These are phyloP conservation scores for Megaceryle torquata DNA, from an alignment of 2,113 vertebrate genomes.

Conservation along the genomic window DNA sequence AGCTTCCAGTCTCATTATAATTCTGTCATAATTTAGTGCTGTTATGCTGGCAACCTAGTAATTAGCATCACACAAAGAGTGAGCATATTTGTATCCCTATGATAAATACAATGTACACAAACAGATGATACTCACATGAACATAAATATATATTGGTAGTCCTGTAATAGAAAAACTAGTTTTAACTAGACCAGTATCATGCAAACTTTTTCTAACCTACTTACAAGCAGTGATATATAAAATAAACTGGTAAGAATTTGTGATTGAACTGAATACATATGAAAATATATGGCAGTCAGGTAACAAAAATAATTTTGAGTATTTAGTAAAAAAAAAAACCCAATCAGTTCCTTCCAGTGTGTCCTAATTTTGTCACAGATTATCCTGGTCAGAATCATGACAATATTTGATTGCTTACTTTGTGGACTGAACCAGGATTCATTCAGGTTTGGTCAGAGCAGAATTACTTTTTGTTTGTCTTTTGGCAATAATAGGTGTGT, in stretches of 20 bases:
- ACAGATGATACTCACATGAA: background rate
- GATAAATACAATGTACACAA: conserved; percentile 17
- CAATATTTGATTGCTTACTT: background rate
- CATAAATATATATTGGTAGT: background rate
- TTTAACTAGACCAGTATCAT: background rate
- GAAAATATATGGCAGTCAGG: background rate
- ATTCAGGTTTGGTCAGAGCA: background rate
- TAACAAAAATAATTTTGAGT: background rate
- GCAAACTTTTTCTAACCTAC: background rate
- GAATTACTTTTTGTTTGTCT: background rate
- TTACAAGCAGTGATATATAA: background rate
- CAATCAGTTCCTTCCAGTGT: background rate
- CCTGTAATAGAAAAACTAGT: background rate
- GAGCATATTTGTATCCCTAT: background rate
- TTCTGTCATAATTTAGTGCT: background rate
- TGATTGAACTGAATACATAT: background rate
- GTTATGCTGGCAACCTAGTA: background rate
- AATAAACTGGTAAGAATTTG: background rate
- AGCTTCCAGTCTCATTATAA: background rate
- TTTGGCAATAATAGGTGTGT: background rate
- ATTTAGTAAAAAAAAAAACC: background rate
- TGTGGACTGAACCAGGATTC: background rate
- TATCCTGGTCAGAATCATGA: background rate
- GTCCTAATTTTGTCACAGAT: background rate
- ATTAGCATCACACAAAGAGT: conserved; percentile 4